Evolutionary conservation across 2,113 vertebrate genomes (phyloP), one percentile per base, ranked within the genome.

Genomic region (Indri indri): DNA sequence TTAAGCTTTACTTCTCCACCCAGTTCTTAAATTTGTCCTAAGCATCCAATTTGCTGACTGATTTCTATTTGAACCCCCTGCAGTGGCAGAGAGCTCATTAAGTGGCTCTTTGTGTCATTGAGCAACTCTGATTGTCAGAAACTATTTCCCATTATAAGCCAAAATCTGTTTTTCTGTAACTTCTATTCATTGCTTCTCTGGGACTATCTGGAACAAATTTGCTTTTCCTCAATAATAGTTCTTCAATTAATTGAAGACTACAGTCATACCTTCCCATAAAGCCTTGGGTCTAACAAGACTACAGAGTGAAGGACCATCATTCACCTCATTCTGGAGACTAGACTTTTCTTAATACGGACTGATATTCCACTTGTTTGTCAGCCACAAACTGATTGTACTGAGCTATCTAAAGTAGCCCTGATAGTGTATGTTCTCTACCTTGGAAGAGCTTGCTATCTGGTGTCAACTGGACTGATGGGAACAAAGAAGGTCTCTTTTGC

Each of bases 181-280:
- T 50, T 96, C 34, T 91, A 40, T 77, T 91, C 68, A 18, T 65
- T 91, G 54, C 7, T 47, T 95, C 77, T 85, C 96, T 89, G 42
- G 88, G 30, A 77, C 45, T 90, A 20, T 54, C n/a, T 90, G 61
- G 42, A 94, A 68, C 23, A 73, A 50, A 94, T 90, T 92, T 88
- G 54, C 37, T 94, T 54, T 65, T 94, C 66, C 40, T 89, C 87
- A 85, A 88, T 80, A 86, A 42, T 52, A 87, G n/a, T 52, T 76
- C 40, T 88, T 96, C 40, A 92, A 52, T 71, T 66, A 88, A 25
- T 92, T 96, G 40, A 93, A 74, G 61, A 90, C 30, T 84, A n/a
- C 50, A 80, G 13, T 91, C 37, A 45, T 80, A 14, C 14, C 47
- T 80, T 52, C 71, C 57, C 22, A 7, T 85, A 32, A 93, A 79